Conservation (phyloP, 2,888 invertebrate genomes). For the Zygogramma bicolorata region DNA sequence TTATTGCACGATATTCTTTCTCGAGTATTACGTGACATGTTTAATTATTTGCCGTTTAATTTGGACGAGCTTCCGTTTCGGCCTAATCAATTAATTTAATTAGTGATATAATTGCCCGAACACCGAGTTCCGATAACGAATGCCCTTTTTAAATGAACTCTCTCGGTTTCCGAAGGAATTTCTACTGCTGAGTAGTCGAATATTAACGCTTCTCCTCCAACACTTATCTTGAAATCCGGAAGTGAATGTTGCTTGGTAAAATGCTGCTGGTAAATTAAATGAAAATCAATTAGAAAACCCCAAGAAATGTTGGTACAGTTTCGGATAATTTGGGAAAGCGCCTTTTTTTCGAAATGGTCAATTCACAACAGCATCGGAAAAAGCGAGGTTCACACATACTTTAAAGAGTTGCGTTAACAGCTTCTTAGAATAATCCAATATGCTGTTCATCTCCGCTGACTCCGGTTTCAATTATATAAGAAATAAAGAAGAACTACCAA, state of each 20-base stretch:
- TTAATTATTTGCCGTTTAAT: slow-evolving; percentile 37
- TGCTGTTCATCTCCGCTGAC: too few species aligned
- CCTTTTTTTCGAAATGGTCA: too few species aligned
- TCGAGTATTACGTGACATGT: slow-evolving; percentile 37
- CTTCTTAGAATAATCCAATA: too few species aligned
- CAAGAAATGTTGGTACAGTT: too few species aligned
- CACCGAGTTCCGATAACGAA: slow-evolving; percentile 23
- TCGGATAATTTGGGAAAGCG: too few species aligned
- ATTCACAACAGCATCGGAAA: too few species aligned
- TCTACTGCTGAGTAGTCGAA: background rate
- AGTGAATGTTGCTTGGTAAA: background rate
- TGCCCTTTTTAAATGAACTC: slow-evolving; percentile 22
- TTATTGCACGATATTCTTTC: slow-evolving; percentile 34
- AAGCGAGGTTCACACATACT: too few species aligned
- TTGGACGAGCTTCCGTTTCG: slow-evolving; percentile 24
- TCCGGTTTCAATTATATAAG: too few species aligned
- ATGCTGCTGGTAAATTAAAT: background rate
- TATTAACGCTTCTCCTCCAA: background rate
- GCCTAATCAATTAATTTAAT: slow-evolving; percentile 40
- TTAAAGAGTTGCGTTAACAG: too few species aligned
- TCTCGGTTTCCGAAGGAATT: background rate
- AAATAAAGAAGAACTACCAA: too few species aligned
- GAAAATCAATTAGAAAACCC: background rate
- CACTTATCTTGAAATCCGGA: background rate
- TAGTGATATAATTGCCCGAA: slow-evolving; percentile 33